These are phyloP conservation scores for Brenthis daphne DNA, from an alignment of 2,888 invertebrate genomes.

Conservation along the genomic window DNA sequence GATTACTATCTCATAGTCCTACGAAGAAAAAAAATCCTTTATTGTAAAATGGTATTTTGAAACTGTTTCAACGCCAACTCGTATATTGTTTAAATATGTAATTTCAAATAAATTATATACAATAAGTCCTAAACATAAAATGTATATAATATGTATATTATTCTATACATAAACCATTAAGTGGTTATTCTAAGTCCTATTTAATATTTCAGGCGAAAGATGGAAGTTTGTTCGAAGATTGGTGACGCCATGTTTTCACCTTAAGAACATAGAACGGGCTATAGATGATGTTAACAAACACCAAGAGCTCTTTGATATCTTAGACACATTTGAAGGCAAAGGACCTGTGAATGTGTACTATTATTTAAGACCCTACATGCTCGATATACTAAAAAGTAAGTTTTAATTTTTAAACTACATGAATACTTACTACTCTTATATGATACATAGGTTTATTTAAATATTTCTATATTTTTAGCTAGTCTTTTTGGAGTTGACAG, in stretches of 20 bases:
- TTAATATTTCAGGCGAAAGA: slow-evolving; percentile 5
- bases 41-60: too few relatives aligned
- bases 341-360: slow-evolving; percentile 45
- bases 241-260: slow-evolving; percentile 48
- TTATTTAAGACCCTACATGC: slow-evolving; percentile 50
- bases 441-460: neutral
- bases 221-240: slow-evolving; percentile 45
- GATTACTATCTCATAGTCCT: too few relatives aligned
- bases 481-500: slow-evolving; percentile 49
- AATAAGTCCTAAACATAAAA: too few relatives aligned
- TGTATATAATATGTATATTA: too few relatives aligned
- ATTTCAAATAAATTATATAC: too few relatives aligned
- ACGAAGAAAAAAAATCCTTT: too few relatives aligned
- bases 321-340: slow-evolving; percentile 41
- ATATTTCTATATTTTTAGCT: slow-evolving; percentile 38
- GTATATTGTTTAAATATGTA: too few relatives aligned
- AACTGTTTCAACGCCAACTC: too few relatives aligned
- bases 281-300: slow-evolving; percentile 44
- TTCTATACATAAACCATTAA: too few relatives aligned
- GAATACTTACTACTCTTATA: neutral
- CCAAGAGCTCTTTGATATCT: slow-evolving; percentile 44
- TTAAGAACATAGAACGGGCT: slow-evolving; percentile 46
- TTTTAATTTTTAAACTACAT: slow-evolving; percentile 11
- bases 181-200: too few relatives aligned
- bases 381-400: slow-evolving; percentile 49